Evolutionary conservation across 2,113 vertebrate species (phyloP).

Genomic region (Mixornis gularis): DNA sequence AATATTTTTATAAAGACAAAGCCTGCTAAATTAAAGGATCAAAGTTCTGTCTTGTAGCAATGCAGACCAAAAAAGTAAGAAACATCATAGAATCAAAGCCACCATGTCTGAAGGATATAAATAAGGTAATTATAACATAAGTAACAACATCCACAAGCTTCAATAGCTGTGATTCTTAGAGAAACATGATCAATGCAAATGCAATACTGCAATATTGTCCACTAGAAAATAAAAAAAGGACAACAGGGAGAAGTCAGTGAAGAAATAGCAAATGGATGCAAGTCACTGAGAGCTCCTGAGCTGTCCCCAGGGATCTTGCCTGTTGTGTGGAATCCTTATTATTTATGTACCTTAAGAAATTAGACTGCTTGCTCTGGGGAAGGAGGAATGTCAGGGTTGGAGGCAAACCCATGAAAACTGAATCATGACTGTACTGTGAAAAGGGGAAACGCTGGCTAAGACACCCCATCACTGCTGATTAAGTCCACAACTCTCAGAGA

Average conservation of each 20-base stretch:
- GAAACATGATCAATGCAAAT: background rate
- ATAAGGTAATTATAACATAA: background rate
- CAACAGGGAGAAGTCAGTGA: background rate
- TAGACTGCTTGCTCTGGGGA: background rate
- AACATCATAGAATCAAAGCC: background rate
- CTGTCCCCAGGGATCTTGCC: background rate
- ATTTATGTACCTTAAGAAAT: background rate
- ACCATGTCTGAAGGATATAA: background rate
- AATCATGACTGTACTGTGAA: background rate
- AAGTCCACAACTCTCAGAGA: background rate
- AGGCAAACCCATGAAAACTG: background rate
- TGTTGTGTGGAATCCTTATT: background rate
- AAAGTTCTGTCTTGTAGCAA: background rate
- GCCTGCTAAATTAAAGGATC: background rate
- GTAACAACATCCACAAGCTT: background rate
- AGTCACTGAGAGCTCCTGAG: background rate
- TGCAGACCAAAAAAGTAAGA: background rate
- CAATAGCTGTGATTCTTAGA: background rate
- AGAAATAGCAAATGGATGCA: background rate
- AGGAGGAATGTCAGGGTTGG: background rate
- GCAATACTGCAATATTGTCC: background rate
- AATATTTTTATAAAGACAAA: background rate
- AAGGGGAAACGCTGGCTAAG: background rate
- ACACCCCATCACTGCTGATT: background rate
- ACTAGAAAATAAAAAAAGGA: background rate